Evolutionary conservation across 2,888 invertebrate species (phyloP), one percentile per base, ranked within the genome.

Genomic region (Zaprionus obscuricornis): DNA sequence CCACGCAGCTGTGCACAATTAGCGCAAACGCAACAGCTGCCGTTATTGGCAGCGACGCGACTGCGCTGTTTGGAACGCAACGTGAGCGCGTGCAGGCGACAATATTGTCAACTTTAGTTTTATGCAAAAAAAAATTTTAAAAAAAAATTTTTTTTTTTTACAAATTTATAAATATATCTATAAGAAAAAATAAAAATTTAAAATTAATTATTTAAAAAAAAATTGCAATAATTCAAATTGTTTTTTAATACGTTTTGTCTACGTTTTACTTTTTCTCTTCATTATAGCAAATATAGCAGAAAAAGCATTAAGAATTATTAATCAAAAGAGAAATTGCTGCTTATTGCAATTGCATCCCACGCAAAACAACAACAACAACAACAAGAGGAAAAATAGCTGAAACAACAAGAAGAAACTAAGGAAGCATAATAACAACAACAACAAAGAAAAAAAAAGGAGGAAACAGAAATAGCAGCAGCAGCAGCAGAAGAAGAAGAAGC

Each of bases 1-100:
- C 70, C 62, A 76, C 75, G 76, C 76, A 76, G 78, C 70, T 76
- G 78, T 82, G 76, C 59, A 67, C 82, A 82, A 77, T 69, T 82
- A 78, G 82, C 82, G 74, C 78, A 78, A 74, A 67, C 69, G 68
- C 69, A 76, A 74, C 75, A 76, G 82, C 82, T 76, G 81, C 68
- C 42, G 10, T 10, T 31, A 24, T 26, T 37, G 26, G 27, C 51
- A 11, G 24, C 45, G 16, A 46, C 34, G 37, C 18, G 2, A 34
- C 47, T 31, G 47, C 47, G 52, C 43, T 8, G 37, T 26, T 20
- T 24, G n/a, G 45, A 24, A 29, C 29, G 36, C 17, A 10, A 17
- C 16, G 33, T 47, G 40, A 36, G 6, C 27, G 24, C 18, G 29
- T 7, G 1, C 51, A 57, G 64, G 45, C 63, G 51, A 69, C 69